Base-by-base conservation (phyloP, 2,888 invertebrate genomes). In the Meliscaeva auricollis region DNA sequence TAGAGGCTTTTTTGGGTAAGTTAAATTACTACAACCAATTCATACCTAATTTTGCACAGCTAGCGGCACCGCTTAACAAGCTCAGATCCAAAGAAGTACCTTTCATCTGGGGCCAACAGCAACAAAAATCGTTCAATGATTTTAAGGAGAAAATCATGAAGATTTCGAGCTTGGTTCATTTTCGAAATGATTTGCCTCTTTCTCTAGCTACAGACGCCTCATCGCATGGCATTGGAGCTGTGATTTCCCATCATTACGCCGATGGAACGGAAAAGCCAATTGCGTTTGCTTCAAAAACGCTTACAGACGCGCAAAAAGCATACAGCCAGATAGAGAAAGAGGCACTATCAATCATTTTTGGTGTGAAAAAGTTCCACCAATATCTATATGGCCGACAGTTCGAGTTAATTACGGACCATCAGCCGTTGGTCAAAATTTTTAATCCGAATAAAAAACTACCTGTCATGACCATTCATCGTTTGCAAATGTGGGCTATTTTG, bases 1-100 rank as follows among this genome's bases (percentile, higher is more conserved):
- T 90, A 1, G 82, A 89, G 35, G 87, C 87, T 64, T 90, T 89
- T 73, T 58, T 89, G 15, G 89, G 89, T 0, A 68, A n/a, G n/a
- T n/a, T n/a, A n/a, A n/a, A n/a, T n/a, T n/a, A n/a, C n/a, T n/a
- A n/a, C n/a, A n/a, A n/a, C n/a, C n/a, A n/a, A n/a, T n/a, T n/a
- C n/a, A n/a, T n/a, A n/a, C n/a, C n/a, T n/a, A n/a, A n/a, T n/a
- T n/a, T n/a, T n/a, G n/a, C n/a, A n/a, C n/a, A n/a, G n/a, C n/a
- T n/a, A n/a, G n/a, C n/a, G n/a, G n/a, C n/a, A n/a, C n/a, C n/a
- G n/a, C n/a, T n/a, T n/a, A n/a, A n/a, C n/a, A n/a, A n/a, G n/a
- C n/a, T n/a, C n/a, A n/a, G n/a, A n/a, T n/a, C n/a, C n/a, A n/a
- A n/a, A n/a, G n/a, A n/a, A n/a, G n/a, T n/a, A n/a, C n/a, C n/a